Base-by-base conservation (phyloP, 2,113 vertebrate genomes). In the Rhegmatorhina hoffmannsi region DNA sequence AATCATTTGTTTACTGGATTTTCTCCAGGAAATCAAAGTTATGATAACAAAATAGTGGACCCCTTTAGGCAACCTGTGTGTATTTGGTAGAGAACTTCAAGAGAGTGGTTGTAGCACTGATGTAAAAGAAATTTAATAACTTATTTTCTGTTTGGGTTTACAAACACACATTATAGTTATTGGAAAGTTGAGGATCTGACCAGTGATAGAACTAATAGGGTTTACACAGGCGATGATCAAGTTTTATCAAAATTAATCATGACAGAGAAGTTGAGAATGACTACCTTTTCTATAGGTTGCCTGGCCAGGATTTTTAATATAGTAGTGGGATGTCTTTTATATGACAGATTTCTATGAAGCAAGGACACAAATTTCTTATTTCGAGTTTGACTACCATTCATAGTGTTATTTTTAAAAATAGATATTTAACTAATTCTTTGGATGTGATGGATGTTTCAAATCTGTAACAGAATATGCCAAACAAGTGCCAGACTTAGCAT, bases 401-500 rank as follows among this genome's bases (percentile, higher is more conserved):
- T 50, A 77, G 24, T 55, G 23, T 59, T 36, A 23, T 47, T 75
- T 82, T 78, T 26, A 13, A 36, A 53, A 73, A 53, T 18, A 64
- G 6, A 26, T 17, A n/a, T 26, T 82, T 73, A 55, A 59, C 26
- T 23, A 15, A 26, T 66, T 23, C 17, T 69, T 87, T 78, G 26
- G 17, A 53, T 66, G 58, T 73, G 28, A 63, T 46, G 12, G 13
- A 49, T 74, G 7, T 11, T 7, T 93, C 6, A 38, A 73, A 40
- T 83, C 50, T 58, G 24, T 56, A 64, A 58, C 52, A 31, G 59
- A 86, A 26, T 33, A 15, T 33, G 28, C 15, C 10, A 17, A 6
- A 34, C 0, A 4, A 14, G 6, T 50, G 21, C 17, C 26, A 46
- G n/a, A 34, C 17, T 44, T 49, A 5, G 5, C 3, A 2, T 85